phyloP scores from a whole-genome alignment of 2,797 vertebrate genomes.

The Champsocephalus esox region DNA sequence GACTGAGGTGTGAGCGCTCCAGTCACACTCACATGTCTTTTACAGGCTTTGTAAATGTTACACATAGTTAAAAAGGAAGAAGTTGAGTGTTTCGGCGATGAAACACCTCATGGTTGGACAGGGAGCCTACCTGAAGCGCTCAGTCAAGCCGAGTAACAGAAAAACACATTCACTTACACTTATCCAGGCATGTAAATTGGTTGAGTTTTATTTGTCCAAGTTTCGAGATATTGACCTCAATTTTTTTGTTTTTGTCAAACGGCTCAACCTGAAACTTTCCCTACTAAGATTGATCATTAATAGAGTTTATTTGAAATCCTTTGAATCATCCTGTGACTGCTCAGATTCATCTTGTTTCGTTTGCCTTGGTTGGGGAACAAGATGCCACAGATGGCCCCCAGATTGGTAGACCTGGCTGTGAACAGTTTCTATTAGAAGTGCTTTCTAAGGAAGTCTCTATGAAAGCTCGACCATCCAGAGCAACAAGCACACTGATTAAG shows the following conservation, averaged over 20 bases:
- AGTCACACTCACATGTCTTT: constrained; percentile 33
- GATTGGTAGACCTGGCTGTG: not conserved
- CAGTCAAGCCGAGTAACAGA: constrained; percentile 13
- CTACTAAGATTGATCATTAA: not conserved
- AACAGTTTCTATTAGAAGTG: not conserved
- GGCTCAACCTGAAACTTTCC: not conserved
- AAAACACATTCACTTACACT: not conserved
- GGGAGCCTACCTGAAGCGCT: not conserved
- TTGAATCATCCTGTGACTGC: constrained; percentile 6
- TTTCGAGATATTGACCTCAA: not conserved
- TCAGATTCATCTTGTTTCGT: not conserved
- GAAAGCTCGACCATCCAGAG: not conserved
- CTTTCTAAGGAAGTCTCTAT: not conserved
- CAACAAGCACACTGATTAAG: not conserved
- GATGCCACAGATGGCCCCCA: not conserved
- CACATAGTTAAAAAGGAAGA: constrained; percentile 37
- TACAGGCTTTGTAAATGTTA: constrained; percentile 29
- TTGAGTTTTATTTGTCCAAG: not conserved
- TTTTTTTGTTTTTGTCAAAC: not conserved
- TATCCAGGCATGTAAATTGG: not conserved
- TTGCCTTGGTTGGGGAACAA: not conserved
- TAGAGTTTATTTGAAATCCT: not conserved
- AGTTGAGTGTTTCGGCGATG: constrained; percentile 21
- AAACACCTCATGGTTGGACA: constrained; percentile 7
- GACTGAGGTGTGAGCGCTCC: constrained; percentile 46